A percentile compares a stretch with the other conserved stretches of the same genome.
These are phyloP conservation scores for Serinus canaria DNA, from an alignment of 2,113 vertebrate genomes.

Conservation along the genomic window DNA sequence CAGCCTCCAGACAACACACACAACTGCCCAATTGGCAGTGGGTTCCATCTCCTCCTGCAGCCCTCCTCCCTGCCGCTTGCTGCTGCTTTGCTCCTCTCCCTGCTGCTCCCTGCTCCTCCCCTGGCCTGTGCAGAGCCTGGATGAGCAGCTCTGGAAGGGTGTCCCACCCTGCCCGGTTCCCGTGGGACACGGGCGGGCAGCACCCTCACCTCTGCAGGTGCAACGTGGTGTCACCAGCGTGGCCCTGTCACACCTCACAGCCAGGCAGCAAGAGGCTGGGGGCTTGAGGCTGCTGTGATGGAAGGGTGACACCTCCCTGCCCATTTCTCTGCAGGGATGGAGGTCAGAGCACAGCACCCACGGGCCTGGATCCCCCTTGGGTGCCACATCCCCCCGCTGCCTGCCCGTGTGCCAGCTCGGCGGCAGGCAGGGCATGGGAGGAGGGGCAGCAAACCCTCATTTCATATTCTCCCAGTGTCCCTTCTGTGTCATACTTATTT, in stretches of 20 bases:
- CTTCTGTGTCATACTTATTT: slow-evolving; percentile 16
- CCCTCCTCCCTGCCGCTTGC: neutral
- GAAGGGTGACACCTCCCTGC: neutral
- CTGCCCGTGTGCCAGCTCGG: neutral
- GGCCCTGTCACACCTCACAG: neutral
- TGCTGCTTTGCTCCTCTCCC: neutral
- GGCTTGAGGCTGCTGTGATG: accelerated
- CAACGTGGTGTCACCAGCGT: accelerated
- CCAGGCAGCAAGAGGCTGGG: neutral
- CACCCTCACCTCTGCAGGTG: neutral
- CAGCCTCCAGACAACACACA: slow-evolving; percentile 74
- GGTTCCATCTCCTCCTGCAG: slow-evolving; percentile 5
- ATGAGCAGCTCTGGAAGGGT: neutral
- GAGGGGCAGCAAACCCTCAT: slow-evolving; percentile 34
- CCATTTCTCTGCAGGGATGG: accelerated
- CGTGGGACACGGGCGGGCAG: accelerated
- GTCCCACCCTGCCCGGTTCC: neutral
- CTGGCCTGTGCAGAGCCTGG: neutral
- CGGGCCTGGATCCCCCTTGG: accelerated
- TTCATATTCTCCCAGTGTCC: slow-evolving; percentile 34
- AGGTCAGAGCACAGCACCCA: neutral
- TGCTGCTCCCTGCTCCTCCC: neutral
- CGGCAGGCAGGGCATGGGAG: slow-evolving; percentile 4
- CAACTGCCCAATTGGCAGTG: slow-evolving; percentile 72
- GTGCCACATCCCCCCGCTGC: neutral